phyloP scores from a whole-genome alignment of 92 coral and sea anemone genomes.

The Diadumene lineata region DNA sequence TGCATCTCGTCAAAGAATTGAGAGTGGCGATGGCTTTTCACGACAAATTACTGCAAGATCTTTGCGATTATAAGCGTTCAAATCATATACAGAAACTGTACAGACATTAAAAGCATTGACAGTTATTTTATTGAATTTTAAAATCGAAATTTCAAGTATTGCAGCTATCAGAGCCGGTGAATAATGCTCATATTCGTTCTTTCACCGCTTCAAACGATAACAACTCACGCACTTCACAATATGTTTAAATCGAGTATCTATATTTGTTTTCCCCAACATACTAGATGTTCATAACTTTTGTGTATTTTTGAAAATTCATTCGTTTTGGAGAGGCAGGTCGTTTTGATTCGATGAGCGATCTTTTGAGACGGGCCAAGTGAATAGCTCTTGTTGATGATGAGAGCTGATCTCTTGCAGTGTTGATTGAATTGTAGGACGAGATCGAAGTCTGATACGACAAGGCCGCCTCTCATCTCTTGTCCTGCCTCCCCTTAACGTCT shows the following conservation, averaged over 20 bases:
- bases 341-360: constrained; percentile 22
- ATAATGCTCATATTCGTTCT: constrained; percentile 32
- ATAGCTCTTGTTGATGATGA: constrained; percentile 42
- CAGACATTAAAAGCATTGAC: constrained; percentile 17
- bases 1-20: constrained; percentile 36
- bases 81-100: not conserved
- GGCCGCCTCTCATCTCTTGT: constrained; percentile 35
- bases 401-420: constrained; percentile 57
- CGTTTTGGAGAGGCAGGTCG: constrained; percentile 33
- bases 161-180: constrained; percentile 26
- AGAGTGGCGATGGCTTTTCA: constrained; percentile 21
- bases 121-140: constrained; percentile 30
- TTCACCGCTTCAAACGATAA: constrained; percentile 49
- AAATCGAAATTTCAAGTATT: constrained; percentile 19
- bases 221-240: constrained; percentile 27
- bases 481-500: constrained; percentile 37
- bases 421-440: constrained; percentile 46
- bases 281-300: constrained; percentile 25
- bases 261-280: constrained; percentile 24
- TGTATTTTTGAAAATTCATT: constrained; percentile 30
- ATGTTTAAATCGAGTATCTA: constrained; percentile 32
- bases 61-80: constrained; percentile 13
- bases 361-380: constrained; percentile 26
- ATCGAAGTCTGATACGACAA: constrained; percentile 39
- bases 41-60: constrained; percentile 18